Conservation (phyloP, 2,888 invertebrate genomes). For the Perdita meconis region DNA sequence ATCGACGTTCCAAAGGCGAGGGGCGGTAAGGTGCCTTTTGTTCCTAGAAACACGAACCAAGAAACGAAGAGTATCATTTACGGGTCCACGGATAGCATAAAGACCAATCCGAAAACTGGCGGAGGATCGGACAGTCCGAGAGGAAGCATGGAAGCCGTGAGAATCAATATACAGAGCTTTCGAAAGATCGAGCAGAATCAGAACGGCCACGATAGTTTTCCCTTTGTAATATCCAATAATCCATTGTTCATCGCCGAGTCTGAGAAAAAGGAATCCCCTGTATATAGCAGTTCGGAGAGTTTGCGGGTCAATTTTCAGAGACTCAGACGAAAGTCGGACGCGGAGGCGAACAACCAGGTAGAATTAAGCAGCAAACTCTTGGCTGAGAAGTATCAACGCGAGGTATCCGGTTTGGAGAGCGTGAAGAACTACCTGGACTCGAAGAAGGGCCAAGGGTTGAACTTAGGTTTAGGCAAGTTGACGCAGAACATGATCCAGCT, state of each 20-base stretch:
- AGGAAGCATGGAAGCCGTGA: conserved; percentile 75
- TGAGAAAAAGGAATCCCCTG: conserved; percentile 78
- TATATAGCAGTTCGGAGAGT: conserved; percentile 81
- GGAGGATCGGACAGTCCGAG: conserved; percentile 73
- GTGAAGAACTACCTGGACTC: conserved; percentile 82
- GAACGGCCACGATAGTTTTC: conserved; percentile 78
- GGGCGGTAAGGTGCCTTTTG: conserved; percentile 65
- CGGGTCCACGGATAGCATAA: conserved; percentile 71
- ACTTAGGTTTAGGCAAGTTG: conserved; percentile 79
- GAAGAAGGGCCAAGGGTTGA: conserved; percentile 79
- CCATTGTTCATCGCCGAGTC: conserved; percentile 80
- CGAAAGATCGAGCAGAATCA: conserved; percentile 77
- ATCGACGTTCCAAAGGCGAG: conserved; percentile 71
- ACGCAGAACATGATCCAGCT: conserved; percentile 82
- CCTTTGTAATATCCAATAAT: conserved; percentile 81
- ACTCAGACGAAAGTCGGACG: conserved; percentile 78
- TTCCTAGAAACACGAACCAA: conserved; percentile 67
- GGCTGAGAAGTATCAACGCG: conserved; percentile 80
- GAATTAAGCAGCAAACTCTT: conserved; percentile 77
- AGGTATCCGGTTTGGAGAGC: conserved; percentile 79
- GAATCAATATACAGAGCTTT: conserved; percentile 76
- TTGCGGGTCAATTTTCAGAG: conserved; percentile 78
- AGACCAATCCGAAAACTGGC: conserved; percentile 70
- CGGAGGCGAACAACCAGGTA: conserved; percentile 75
- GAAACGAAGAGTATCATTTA: conserved; percentile 64